Evolutionary conservation across 1,140 invertebrate genomes (phyloP).

Genomic region (Hycleus phaleratus): DNA sequence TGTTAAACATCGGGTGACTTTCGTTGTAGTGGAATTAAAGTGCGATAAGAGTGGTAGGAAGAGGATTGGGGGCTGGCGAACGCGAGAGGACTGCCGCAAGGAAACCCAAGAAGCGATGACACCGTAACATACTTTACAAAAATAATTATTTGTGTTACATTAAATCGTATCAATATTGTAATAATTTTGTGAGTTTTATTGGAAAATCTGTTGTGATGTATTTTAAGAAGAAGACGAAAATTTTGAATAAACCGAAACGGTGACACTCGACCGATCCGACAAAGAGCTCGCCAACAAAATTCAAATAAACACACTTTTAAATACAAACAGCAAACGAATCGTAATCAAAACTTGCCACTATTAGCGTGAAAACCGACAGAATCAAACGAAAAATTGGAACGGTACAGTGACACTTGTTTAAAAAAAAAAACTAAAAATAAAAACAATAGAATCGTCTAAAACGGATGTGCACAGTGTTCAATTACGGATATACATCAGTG

Average conservation of each 20-base stretch:
- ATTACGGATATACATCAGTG: conserved; percentile 15
- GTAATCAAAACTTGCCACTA: conserved; percentile 14
- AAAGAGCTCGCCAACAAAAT: too few relatives aligned
- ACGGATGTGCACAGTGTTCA: conserved; percentile 21
- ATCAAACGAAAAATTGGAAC: background rate
- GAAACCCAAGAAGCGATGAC: conserved; percentile 20
- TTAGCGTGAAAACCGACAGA: background rate
- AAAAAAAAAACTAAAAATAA: background rate
- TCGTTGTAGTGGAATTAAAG: background rate
- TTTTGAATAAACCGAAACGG: conserved; percentile 23
- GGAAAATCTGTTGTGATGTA: conserved; percentile 18
- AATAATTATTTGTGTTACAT: conserved; percentile 9
- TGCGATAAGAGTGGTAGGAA: background rate
- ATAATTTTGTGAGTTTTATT: background rate
- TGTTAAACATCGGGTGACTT: too few relatives aligned
- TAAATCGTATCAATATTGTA: background rate
- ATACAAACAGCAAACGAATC: conserved; percentile 2
- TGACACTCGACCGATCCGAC: conserved; percentile 2
- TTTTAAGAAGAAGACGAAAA: conserved; percentile 17
- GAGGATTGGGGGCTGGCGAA: background rate
- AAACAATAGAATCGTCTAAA: conserved; percentile 15
- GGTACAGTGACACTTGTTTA: conserved; percentile 11
- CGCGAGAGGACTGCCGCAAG: conserved; percentile 5
- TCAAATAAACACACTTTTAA: too few relatives aligned
- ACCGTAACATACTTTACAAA: conserved; percentile 29